phyloP scores from a whole-genome alignment of 2,113 vertebrate genomes.

The Anarhynchus alexandrinus region DNA sequence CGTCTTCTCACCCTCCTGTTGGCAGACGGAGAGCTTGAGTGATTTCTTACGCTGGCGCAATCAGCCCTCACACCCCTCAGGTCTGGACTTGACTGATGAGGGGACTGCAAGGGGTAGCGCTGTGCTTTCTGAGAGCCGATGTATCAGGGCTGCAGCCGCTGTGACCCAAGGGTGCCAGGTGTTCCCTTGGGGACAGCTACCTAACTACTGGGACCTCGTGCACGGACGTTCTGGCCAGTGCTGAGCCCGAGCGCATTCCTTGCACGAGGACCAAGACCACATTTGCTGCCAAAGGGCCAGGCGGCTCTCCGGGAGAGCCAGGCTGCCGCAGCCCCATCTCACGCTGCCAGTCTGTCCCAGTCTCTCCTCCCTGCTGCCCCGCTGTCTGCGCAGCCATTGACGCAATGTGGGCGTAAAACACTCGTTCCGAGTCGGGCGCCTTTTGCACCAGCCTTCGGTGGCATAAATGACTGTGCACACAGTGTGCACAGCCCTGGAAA shows the following conservation, averaged over 20 bases:
- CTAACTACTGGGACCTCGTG: rapidly evolving
- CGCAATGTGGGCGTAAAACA: background rate
- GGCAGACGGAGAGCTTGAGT: background rate
- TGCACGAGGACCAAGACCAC: background rate
- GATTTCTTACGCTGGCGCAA: rapidly evolving
- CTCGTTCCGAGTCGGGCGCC: rapidly evolving
- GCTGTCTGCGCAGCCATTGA: background rate
- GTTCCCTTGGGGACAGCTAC: background rate
- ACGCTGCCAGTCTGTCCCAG: background rate
- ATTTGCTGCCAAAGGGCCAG: background rate
- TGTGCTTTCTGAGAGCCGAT: rapidly evolving
- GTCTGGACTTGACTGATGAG: background rate
- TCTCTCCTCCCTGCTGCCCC: background rate
- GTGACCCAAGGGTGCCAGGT: background rate
- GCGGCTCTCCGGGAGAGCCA: rapidly evolving
- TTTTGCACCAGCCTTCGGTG: background rate
- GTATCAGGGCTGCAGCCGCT: rapidly evolving
- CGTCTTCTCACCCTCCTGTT: background rate
- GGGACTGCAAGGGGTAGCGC: rapidly evolving
- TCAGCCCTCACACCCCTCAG: background rate
- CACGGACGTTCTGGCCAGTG: rapidly evolving
- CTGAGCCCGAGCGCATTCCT: rapidly evolving
- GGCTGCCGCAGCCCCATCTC: background rate
- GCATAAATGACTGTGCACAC: background rate
- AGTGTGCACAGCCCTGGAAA: background rate